phyloP scores from a whole-genome alignment of 2,888 invertebrate genomes.

The Galeruca laticollis region DNA sequence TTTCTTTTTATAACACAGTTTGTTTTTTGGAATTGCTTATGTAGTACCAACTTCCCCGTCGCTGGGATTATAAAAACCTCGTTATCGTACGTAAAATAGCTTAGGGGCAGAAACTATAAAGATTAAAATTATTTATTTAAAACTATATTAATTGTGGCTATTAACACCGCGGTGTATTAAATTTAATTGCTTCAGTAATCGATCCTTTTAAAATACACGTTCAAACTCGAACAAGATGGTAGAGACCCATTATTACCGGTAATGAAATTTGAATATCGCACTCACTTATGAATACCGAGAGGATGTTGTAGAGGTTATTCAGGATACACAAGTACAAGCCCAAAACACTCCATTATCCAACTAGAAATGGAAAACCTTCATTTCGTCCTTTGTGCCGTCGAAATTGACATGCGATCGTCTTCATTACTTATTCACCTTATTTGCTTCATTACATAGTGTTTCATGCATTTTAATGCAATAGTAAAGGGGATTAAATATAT shows the following conservation, averaged over 20 bases:
- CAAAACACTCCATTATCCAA: constrained; percentile 33
- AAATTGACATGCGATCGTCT: constrained; percentile 55
- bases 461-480: constrained; percentile 50
- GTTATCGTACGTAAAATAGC: no score
- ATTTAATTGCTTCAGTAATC: not conserved
- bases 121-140: no score
- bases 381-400: constrained; percentile 40
- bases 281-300: constrained; percentile 28
- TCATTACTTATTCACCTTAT: constrained; percentile 56
- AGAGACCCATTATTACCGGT: constrained; percentile 26
- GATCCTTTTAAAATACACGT: constrained; percentile 16
- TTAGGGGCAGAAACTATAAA: no score
- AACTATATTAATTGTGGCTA: no score
- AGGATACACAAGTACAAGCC: constrained; percentile 23
- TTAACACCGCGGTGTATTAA: no score
- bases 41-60: no score
- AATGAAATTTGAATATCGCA: constrained; percentile 30
- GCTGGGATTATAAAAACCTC: no score
- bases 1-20: no score
- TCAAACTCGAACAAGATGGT: constrained; percentile 15
- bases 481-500: constrained; percentile 41
- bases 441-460: constrained; percentile 52
- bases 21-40: no score
- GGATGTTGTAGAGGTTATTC: constrained; percentile 28
- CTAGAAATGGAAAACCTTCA: constrained; percentile 28